phyloP scores from a whole-genome alignment of 2,113 vertebrate genomes.

The Actenoides lindsayi region DNA sequence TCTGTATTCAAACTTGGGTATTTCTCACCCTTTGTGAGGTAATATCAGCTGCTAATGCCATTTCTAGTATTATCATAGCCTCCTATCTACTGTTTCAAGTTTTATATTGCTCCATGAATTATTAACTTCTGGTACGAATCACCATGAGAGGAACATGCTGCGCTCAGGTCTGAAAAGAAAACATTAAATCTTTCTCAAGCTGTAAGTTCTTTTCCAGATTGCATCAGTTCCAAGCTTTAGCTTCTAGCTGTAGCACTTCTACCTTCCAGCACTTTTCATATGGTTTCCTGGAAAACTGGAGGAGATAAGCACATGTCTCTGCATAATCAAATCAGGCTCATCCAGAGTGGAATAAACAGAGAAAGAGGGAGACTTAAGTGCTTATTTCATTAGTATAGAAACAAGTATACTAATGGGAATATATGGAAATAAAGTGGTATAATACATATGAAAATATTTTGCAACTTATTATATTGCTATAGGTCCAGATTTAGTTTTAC shows the following conservation, averaged over 20 bases:
- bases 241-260: neutral
- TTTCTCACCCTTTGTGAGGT: neutral
- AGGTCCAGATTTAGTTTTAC: neutral
- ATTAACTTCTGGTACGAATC: constrained; percentile 4
- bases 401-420: neutral
- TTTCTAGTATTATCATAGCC: neutral
- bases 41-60: neutral
- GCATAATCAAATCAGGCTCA: neutral
- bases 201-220: neutral
- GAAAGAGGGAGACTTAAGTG: neutral
- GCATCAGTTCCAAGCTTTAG: neutral
- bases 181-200: neutral
- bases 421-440: neutral
- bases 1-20: neutral
- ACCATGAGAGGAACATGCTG: neutral
- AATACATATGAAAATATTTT: neutral
- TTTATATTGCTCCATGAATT: neutral
- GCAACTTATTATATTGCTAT: neutral
- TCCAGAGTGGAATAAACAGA: neutral
- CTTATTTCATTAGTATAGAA: neutral
- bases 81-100: neutral
- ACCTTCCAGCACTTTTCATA: neutral
- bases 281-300: neutral
- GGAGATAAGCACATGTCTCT: neutral
- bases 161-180: neutral